phyloP scores from a whole-genome alignment of 1,140 invertebrate species.

The Microplitis demolitor region DNA sequence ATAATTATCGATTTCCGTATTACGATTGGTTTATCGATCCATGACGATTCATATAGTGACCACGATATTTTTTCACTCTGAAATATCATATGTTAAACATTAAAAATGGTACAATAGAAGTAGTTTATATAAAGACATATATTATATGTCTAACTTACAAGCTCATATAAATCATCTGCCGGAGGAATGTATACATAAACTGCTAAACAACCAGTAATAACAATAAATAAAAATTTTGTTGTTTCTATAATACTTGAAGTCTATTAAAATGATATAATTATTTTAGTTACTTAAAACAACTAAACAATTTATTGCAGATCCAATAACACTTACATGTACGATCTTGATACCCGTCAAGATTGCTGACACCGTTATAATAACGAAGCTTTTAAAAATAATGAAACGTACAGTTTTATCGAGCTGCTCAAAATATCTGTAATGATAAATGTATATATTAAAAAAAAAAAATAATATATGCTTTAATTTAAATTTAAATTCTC shows the following conservation, averaged over 20 bases:
- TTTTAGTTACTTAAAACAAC: too few species aligned
- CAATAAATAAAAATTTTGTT: neutral
- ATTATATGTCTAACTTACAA: neutral
- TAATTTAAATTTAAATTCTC: too few species aligned
- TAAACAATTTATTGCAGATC: neutral
- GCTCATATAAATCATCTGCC: neutral
- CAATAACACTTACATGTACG: neutral
- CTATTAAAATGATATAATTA: neutral
- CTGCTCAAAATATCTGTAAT: too few species aligned
- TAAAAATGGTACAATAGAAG: neutral
- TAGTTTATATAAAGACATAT: neutral
- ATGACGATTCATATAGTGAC: neutral
- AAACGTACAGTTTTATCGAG: too few species aligned
- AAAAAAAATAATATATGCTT: too few species aligned
- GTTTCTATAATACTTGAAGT: neutral
- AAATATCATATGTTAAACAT: neutral
- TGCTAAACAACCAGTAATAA: neutral
- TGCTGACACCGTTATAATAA: too few species aligned
- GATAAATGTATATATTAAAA: too few species aligned
- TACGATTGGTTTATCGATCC: neutral
- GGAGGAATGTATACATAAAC: neutral
- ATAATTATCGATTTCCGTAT: neutral
- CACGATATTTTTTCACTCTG: neutral
- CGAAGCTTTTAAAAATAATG: too few species aligned
- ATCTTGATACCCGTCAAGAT: too few species aligned